Base-by-base conservation (phyloP, 2,888 invertebrate genomes). In the Eupithecia insigniata region DNA sequence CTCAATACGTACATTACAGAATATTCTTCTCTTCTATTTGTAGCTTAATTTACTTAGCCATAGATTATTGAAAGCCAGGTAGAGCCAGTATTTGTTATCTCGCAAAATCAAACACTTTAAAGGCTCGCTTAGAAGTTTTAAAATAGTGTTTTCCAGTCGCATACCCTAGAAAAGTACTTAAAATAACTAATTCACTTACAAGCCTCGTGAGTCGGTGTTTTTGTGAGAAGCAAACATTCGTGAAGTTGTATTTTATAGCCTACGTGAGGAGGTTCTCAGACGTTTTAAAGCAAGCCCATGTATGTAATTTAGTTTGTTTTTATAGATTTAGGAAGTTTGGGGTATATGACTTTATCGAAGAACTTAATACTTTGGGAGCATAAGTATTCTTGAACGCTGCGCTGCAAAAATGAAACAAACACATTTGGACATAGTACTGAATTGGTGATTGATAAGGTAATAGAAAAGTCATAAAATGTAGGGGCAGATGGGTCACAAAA, bases 141-240 rank as follows among this genome's bases (percentile, higher is more conserved):
- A 61, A 32, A 8, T 62, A 62, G 61, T 62, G 34, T 32, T 62
- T 32, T 62, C 61, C 10, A 32, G 55, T 55, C 55, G 55, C 32
- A 32, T 32, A 62, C 61, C n/a, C 32, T 62, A 34, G 62, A 36
- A 64, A 64, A 64, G 76, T 16, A 71, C 79, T 82, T 80, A 84
- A 86, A 85, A 85, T 85, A 82, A 84, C 86, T 89, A 89, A 91
- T 90, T 89, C 81, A 88, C 85, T 87, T 90, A 87, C 91, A 85
- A 78, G 84, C 79, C 84, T 79, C 82, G 85, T 80, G 83, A 80
- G 82, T 80, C 55, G 26, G 55, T 79, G 85, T 90, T 91, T 92
- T 92, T 91, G 89, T 90, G 83, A 84, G 85, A 80, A 79, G 82
- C 83, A 82, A 80, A 76, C 83, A 79, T 82, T 86, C 87, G 86